These are phyloP conservation scores for Pionites leucogaster DNA, from an alignment of 2,113 vertebrate species.

Conservation along the genomic window DNA sequence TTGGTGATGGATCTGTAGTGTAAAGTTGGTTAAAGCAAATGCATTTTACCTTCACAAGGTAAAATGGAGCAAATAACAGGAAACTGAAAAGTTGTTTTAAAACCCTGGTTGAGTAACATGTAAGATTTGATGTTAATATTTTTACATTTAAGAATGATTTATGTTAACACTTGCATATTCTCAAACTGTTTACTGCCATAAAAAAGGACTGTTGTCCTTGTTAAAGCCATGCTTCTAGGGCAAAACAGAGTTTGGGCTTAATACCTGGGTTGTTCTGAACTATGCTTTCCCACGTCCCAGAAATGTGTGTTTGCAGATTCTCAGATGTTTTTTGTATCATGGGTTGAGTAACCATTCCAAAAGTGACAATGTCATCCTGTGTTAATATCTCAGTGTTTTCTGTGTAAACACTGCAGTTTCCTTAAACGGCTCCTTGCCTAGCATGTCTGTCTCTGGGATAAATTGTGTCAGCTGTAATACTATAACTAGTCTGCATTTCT, in stretches of 20 bases:
- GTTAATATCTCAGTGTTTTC: slow-evolving; percentile 25
- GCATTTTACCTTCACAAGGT: background rate
- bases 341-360: background rate
- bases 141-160: background rate
- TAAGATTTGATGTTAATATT: background rate
- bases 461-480: background rate
- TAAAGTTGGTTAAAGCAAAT: background rate
- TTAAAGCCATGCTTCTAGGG: background rate
- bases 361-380: background rate
- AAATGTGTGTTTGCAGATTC: background rate
- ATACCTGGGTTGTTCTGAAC: background rate
- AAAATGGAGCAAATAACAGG: background rate
- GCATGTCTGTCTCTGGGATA: background rate
- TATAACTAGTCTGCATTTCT: slow-evolving; percentile 8
- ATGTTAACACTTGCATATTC: background rate
- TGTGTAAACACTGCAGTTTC: background rate
- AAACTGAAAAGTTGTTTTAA: background rate
- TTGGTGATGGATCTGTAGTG: background rate
- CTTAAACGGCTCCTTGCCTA: background rate
- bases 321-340: background rate
- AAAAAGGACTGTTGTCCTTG: background rate
- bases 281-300: background rate
- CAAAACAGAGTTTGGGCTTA: background rate
- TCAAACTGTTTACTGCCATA: background rate
- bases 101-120: background rate